These are phyloP conservation scores for Palythoa grandis DNA, from an alignment of 92 coral and sea anemone genomes.

Conservation along the genomic window DNA sequence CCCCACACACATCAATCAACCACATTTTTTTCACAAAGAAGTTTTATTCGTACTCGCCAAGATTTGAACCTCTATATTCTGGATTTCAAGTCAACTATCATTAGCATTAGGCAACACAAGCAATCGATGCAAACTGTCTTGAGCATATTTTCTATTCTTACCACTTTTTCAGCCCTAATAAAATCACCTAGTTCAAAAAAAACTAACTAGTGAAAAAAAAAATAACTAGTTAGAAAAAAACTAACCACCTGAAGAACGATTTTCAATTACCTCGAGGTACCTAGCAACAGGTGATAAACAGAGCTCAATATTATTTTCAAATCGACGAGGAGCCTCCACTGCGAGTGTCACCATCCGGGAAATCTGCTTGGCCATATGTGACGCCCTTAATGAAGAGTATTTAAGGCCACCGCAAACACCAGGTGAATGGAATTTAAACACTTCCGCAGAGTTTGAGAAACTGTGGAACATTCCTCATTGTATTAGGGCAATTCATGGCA, in stretches of 20 bases:
- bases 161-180: no score
- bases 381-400: constrained; percentile 55
- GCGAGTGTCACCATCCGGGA: constrained; percentile 58
- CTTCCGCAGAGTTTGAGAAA: constrained; percentile 45
- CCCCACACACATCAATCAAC: no score
- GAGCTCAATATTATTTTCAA: constrained; percentile 57
- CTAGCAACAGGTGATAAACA: constrained; percentile 61
- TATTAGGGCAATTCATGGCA: constrained; percentile 70
- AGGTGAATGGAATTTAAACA: constrained; percentile 67
- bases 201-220: no score
- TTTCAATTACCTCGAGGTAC: constrained; percentile 53
- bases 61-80: no score
- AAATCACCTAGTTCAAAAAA: no score
- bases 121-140: no score
- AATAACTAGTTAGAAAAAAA: no score
- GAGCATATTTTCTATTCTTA: no score
- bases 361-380: constrained; percentile 66
- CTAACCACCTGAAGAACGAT: constrained; percentile 62
- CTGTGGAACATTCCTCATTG: constrained; percentile 79
- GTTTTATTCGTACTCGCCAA: no score
- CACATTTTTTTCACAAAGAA: no score
- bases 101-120: no score
- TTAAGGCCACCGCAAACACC: constrained; percentile 56
- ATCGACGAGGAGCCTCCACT: constrained; percentile 49
- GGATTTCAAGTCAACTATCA: no score